Base-by-base conservation (phyloP, 2,797 vertebrate genomes). In the Discoglossus pictus region DNA sequence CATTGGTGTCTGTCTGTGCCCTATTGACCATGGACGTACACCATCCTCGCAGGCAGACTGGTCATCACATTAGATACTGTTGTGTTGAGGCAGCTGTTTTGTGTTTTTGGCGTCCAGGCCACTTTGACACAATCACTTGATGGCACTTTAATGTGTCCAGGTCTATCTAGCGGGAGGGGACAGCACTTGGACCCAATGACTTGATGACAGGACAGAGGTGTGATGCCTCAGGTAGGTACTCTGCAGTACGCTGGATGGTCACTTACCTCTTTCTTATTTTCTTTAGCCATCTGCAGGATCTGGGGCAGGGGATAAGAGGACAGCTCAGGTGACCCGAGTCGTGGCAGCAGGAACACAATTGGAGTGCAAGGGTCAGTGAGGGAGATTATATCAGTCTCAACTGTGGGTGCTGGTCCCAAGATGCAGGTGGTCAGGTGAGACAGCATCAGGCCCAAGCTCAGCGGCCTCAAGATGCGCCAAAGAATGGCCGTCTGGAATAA, bases 401-500 rank as follows among this genome's bases (percentile, higher is more conserved):
- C 80, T 3, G 73, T 56, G 18, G 61, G 35, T 17, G 61, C 56
- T 13, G 75, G 76, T 21, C 82, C 87, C 64, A 88, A 78, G 9
- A 82, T 67, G 75, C 87, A 89, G 35, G 82, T 75, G 1, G 82
- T 75, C n/a, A 94, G 70, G 61, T 83, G 81, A 1, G 86, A 73
- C 0, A 85, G 73, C 12, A 91, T 71, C 0, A 60, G 65, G 20
- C 79, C 74, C 38, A 92, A 60, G 50, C 76, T 76, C 1, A 85
- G 34, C 0, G 93, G 92, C 47, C 76, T 46, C 17, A 94, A 20
- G 1, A 89, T 88, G 42, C 87, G 91, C 92, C 92, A 94, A 38
- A 96, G 85, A 35, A 95, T 81, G 38, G 91, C 86, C 4, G 87
- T 82, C 83, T 95, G 92, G 20, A 92, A 67, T 34, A 84, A 77